These are phyloP conservation scores for Porites lobata DNA, from an alignment of 92 coral and sea anemone species.

Conservation along the genomic window DNA sequence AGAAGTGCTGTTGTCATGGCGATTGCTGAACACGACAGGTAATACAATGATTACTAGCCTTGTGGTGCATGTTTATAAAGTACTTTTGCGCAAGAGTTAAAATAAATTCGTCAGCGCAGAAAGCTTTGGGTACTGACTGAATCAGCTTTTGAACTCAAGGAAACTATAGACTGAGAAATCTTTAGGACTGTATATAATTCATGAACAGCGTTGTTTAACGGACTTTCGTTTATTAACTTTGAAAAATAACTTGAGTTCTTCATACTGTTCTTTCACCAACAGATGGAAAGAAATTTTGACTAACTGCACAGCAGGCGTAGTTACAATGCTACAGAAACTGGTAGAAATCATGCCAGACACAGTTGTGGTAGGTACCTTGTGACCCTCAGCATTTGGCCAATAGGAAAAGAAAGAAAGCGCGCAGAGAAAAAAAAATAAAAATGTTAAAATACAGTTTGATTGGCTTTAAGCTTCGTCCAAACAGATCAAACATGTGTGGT, in stretches of 20 bases:
- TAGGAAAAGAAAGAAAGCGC: no score
- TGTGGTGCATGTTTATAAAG: background rate
- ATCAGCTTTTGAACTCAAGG: no score
- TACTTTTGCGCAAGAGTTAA: no score
- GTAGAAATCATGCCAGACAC: conserved; percentile 80
- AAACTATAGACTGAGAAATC: no score
- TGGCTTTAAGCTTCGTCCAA: no score
- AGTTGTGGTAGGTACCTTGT: conserved; percentile 18
- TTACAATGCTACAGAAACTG: conserved; percentile 74
- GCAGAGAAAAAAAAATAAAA: no score
- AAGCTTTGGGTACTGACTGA: no score
- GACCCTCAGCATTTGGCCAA: background rate
- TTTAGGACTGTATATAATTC: no score
- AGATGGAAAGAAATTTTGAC: conserved; percentile 91
- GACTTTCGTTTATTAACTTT: background rate
- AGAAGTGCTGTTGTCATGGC: conserved; percentile 83
- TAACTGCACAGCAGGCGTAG: conserved; percentile 82
- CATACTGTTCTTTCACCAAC: background rate
- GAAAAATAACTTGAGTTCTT: no score
- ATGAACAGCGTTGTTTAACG: background rate
- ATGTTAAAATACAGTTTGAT: no score
- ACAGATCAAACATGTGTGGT: no score
- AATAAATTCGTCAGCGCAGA: no score
- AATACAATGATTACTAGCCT: background rate
- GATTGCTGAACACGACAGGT: conserved; percentile 85